A percentile compares a stretch with the other conserved stretches of the same genome.
Conservation (phyloP, 2,888 invertebrate genomes). For the Tipula helvola region DNA sequence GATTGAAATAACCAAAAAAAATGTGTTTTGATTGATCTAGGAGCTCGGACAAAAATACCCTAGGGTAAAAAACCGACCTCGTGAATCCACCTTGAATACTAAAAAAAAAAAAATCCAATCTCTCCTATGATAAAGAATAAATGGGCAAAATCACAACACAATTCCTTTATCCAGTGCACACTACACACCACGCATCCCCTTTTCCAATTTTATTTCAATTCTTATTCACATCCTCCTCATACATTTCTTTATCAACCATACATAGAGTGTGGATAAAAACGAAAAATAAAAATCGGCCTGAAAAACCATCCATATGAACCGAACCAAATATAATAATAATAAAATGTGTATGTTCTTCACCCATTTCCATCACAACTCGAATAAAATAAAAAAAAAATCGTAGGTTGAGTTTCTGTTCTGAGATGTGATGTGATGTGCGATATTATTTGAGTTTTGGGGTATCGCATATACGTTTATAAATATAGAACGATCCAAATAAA, state of each 20-base stretch:
- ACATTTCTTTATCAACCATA: neutral
- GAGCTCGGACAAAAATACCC: too few species aligned
- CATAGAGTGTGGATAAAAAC: neutral
- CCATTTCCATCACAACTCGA: neutral
- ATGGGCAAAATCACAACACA: neutral
- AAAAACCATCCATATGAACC: constrained; percentile 7
- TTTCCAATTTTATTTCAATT: neutral
- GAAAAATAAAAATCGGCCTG: neutral
- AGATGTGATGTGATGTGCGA: neutral
- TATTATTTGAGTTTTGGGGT: neutral
- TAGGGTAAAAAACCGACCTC: too few species aligned
- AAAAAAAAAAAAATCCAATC: too few species aligned
- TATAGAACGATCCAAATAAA: neutral
- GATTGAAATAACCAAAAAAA: too few species aligned
- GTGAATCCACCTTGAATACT: too few species aligned
- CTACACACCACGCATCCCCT: neutral
- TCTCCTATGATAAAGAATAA: too few species aligned
- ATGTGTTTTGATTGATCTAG: too few species aligned
- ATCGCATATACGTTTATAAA: neutral
- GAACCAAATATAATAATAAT: constrained; percentile 6
- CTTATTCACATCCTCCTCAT: neutral
- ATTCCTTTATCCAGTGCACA: neutral
- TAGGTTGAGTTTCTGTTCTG: neutral
- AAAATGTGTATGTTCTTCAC: constrained; percentile 5
- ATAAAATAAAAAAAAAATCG: neutral